Evolutionary conservation across 2,797 vertebrate genomes (phyloP).

Genomic region (Gallirallus australis): DNA sequence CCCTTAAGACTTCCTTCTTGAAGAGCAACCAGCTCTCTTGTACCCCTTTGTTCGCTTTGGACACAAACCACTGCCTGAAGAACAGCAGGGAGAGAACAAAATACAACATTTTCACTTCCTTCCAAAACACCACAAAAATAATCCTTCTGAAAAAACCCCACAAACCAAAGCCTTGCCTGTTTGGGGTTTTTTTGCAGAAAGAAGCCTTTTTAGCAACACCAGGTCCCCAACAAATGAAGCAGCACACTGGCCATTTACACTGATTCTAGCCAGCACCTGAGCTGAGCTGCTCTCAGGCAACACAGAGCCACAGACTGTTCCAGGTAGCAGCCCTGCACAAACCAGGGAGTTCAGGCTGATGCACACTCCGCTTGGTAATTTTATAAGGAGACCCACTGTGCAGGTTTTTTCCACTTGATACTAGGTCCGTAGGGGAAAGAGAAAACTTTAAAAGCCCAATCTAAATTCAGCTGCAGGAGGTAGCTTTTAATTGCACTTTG

Average conservation of each 20-base stretch:
- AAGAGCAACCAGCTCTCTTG: too few relatives aligned
- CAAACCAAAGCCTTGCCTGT: too few relatives aligned
- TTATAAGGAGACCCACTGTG: neutral
- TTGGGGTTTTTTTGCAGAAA: neutral
- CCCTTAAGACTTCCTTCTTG: too few relatives aligned
- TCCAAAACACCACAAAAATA: neutral
- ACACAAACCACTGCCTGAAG: neutral
- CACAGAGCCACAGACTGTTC: neutral
- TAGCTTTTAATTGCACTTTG: conserved; percentile 51
- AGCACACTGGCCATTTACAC: neutral
- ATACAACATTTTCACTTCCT: neutral
- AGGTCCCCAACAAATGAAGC: neutral
- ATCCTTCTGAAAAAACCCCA: neutral
- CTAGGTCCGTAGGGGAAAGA: neutral
- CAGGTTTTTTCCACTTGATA: conserved; percentile 8
- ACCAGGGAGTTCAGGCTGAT: neutral
- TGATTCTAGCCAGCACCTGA: neutral
- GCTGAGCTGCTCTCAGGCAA: neutral
- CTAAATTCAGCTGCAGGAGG: conserved; percentile 45
- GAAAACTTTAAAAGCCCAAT: conserved; percentile 16
- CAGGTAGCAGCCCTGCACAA: neutral
- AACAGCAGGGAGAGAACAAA: neutral
- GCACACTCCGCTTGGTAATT: neutral
- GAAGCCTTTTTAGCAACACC: neutral
- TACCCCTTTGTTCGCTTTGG: too few relatives aligned